These are phyloP conservation scores for Casuarius casuarius DNA, from an alignment of 2,113 vertebrate species.

Conservation along the genomic window DNA sequence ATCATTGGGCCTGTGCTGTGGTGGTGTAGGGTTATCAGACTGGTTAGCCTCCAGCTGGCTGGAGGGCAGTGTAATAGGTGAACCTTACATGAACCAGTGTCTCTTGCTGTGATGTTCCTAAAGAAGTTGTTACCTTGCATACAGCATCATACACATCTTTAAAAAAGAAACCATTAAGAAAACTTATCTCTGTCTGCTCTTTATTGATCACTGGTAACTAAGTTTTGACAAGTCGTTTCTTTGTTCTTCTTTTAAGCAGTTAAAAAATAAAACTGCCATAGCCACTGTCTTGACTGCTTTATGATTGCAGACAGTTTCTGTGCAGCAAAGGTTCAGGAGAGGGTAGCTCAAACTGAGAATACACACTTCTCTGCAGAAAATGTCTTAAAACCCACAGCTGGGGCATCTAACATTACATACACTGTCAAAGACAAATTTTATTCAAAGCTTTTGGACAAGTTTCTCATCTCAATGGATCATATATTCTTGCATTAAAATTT, in stretches of 20 bases:
- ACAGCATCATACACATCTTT: conserved; percentile 81
- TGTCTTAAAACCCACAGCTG: background rate
- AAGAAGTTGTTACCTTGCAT: conserved; percentile 78
- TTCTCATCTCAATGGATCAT: background rate
- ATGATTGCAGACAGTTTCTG: background rate
- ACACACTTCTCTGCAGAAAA: background rate
- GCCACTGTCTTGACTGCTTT: background rate
- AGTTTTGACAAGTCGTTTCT: conserved; percentile 80
- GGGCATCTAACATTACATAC: background rate
- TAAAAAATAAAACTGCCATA: background rate
- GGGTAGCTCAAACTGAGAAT: background rate
- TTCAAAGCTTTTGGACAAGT: background rate
- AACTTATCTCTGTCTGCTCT: conserved; percentile 79
- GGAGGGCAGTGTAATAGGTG: conserved; percentile 93
- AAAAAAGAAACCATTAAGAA: conserved; percentile 77
- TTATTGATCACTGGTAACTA: conserved; percentile 85
- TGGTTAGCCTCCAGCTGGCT: conserved; percentile 98
- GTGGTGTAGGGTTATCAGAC: conserved; percentile 91
- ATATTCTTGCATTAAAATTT: background rate
- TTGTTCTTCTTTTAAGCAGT: conserved; percentile 76
- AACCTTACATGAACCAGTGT: conserved; percentile 92
- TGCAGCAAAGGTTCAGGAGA: background rate
- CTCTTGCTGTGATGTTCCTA: conserved; percentile 84
- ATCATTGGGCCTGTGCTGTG: conserved; percentile 97
- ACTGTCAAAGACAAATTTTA: background rate